These are phyloP conservation scores for Chloropsis hardwickii DNA, from an alignment of 2,113 vertebrate species.

Conservation along the genomic window DNA sequence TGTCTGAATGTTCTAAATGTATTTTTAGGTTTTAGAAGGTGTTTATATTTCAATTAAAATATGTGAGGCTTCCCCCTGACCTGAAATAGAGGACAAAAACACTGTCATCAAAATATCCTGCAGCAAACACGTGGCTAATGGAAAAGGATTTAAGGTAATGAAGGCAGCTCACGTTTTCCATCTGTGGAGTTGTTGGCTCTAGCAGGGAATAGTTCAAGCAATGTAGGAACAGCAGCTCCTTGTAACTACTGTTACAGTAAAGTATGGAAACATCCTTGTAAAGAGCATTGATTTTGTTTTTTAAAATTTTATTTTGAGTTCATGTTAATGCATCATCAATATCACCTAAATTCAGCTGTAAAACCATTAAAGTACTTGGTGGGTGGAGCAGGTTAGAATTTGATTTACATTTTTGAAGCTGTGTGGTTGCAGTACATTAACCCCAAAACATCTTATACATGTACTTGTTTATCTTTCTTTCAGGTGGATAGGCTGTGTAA, in stretches of 20 bases:
- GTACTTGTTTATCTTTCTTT: not conserved
- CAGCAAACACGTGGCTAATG: not conserved
- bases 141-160: not conserved
- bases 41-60: not conserved
- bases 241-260: not conserved
- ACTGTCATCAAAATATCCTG: not conserved
- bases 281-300: not conserved
- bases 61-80: not conserved
- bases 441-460: not conserved
- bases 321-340: not conserved
- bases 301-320: not conserved
- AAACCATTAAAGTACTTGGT: not conserved
- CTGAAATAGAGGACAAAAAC: not conserved
- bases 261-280: not conserved
- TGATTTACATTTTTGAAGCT: not conserved
- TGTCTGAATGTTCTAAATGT: not conserved
- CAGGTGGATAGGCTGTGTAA: not conserved
- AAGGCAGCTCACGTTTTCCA: not conserved
- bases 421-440: not conserved
- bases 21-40: not conserved
- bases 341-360: not conserved
- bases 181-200: not conserved
- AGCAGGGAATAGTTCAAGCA: not conserved
- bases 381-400: not conserved
- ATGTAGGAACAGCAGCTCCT: not conserved